Percentiles rank a stretch among this genome's conserved stretches.
phyloP scores from a whole-genome alignment of 2,888 invertebrate species.

The Sicus ferrugineus region DNA sequence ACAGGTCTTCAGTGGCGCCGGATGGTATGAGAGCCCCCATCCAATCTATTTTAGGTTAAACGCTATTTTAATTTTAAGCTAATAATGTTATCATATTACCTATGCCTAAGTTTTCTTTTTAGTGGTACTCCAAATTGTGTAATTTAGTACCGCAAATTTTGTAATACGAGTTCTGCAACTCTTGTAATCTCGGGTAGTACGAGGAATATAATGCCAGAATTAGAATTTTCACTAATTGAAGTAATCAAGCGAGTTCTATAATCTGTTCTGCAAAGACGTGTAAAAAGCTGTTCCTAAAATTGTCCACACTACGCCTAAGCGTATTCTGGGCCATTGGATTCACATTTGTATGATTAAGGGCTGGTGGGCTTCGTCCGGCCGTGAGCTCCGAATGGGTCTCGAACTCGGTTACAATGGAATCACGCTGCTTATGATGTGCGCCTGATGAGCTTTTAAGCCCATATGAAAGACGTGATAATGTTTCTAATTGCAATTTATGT shows the following conservation, averaged over 20 bases:
- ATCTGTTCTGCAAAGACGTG: too few relatives aligned
- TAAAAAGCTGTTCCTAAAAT: too few relatives aligned
- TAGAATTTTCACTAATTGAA: too few relatives aligned
- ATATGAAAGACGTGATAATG: conserved; percentile 57
- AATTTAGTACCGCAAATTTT: too few relatives aligned
- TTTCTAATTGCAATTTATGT: conserved; percentile 24
- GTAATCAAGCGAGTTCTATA: too few relatives aligned
- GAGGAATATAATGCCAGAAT: not conserved
- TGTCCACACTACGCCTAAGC: not conserved
- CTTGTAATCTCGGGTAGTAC: conserved; percentile 29
- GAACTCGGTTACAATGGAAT: conserved; percentile 10
- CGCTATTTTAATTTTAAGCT: too few relatives aligned
- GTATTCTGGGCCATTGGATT: not conserved
- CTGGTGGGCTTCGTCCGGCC: conserved; percentile 32
- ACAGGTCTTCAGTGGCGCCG: conserved; percentile 40
- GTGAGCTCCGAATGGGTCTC: conserved; percentile 19
- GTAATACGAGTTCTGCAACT: too few relatives aligned
- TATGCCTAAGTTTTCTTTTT: too few relatives aligned
- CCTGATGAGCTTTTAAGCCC: conserved; percentile 58
- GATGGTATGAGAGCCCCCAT: conserved; percentile 51
- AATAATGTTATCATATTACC: too few relatives aligned
- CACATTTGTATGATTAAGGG: conserved; percentile 29
- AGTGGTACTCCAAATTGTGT: too few relatives aligned
- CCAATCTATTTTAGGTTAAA: too few relatives aligned
- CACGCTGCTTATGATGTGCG: conserved; percentile 57